Base-by-base conservation (phyloP, 2,113 vertebrate species). In the Octodon degus region DNA sequence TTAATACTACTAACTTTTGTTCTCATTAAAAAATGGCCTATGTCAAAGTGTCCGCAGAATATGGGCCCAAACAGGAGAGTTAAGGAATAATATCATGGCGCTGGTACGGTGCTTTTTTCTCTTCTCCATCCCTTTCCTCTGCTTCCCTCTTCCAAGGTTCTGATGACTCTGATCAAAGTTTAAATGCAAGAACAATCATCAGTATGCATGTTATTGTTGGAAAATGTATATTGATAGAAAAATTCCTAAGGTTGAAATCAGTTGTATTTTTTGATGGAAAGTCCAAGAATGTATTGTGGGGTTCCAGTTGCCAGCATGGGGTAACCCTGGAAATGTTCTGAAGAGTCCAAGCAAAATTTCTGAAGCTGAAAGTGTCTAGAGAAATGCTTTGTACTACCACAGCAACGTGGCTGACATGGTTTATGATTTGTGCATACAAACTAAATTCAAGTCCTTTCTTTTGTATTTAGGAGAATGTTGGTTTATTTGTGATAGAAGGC, bases 331-430 rank as follows among this genome's bases (percentile, higher is more conserved):
- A 98, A 99, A 99, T 97, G 99, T 99, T 97, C 98, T 99, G 97
- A 99, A 99, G 99, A 99, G 99, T 99, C 99, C 99, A 98, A 99
- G 99, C 93, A 99, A 99, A 98, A 99, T 99, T 98, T 98, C 98
- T 58, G 99, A 99, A 99, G 99, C 99, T 67, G 99, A 99, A 98
- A 99, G 97, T 96, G 99, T 99, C 63, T 99, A 99, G 97, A 99
- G 99, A 98, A 99, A 99, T 95, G 99, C 99, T 96, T 99, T 99
- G 96, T 99, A 99, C 98, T 99, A 99, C 98, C 99, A 99, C 94
- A 99, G 99, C 98, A 99, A 99, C 99, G 99, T 99, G 99, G 99
- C 99, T 2, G 99, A 99, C 98, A 99, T 99, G 99, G 99, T 99
- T 97, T 99, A 99, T 98, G 99, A 99, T 98, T 98, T 99, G 99